phyloP scores from a whole-genome alignment of 1,140 invertebrate genomes.

The Mylabris phalerata region DNA sequence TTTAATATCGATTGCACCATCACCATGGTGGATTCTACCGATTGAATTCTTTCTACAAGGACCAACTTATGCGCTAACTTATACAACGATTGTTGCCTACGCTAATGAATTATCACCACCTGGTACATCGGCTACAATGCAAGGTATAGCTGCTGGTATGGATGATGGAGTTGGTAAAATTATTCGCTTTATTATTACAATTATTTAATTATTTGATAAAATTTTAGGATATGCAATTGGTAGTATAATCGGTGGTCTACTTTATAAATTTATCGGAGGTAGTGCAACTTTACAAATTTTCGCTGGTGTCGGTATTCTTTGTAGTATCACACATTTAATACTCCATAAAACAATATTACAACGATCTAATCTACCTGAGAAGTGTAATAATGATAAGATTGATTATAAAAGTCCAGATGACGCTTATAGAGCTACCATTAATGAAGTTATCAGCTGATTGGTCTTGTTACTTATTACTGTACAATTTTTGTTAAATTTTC shows the following conservation, averaged over 20 bases:
- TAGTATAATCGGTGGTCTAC: slow-evolving; percentile 52
- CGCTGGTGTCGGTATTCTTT: slow-evolving; percentile 44
- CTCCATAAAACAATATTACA: slow-evolving; percentile 44
- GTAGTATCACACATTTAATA: slow-evolving; percentile 48
- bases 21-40: slow-evolving; percentile 66
- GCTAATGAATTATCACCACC: slow-evolving; percentile 65
- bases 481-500: background rate
- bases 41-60: slow-evolving; percentile 70
- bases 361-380: slow-evolving; percentile 22
- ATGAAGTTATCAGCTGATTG: too few relatives aligned
- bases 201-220: too few relatives aligned
- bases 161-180: slow-evolving; percentile 67
- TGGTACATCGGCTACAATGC: slow-evolving; percentile 70
- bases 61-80: slow-evolving; percentile 70
- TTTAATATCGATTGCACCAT: slow-evolving; percentile 60
- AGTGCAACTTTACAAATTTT: slow-evolving; percentile 49
- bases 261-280: slow-evolving; percentile 53
- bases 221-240: slow-evolving; percentile 53
- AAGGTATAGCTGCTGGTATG: slow-evolving; percentile 73
- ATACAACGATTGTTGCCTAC: slow-evolving; percentile 70
- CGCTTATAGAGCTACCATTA: slow-evolving; percentile 21
- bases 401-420: slow-evolving; percentile 43
- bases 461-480: background rate
- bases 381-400: slow-evolving; percentile 19
- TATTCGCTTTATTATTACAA: background rate